A percentile compares a stretch with the other conserved stretches of the same genome.
phyloP scores from a whole-genome alignment of 2,888 invertebrate species.

The Reticulitermes lucifugus region DNA sequence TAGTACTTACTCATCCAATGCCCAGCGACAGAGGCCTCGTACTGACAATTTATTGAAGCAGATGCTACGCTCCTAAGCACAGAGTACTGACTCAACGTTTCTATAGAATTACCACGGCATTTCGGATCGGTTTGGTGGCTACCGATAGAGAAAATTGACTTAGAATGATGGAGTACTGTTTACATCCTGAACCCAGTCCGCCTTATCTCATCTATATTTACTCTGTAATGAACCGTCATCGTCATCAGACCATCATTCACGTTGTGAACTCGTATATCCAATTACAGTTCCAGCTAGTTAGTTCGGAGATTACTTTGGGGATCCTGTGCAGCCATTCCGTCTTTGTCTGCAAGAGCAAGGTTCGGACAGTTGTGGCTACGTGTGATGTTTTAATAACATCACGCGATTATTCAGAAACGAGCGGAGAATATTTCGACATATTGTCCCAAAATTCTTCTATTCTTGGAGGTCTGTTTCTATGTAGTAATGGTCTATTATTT shows the following conservation, averaged over 20 bases:
- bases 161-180: not conserved
- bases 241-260: not conserved
- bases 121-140: not conserved
- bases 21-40: too few species aligned
- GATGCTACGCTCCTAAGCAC: too few species aligned
- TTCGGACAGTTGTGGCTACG: not conserved
- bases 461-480: too few species aligned
- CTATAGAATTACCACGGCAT: not conserved
- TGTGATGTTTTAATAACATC: not conserved
- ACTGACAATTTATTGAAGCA: too few species aligned
- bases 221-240: not conserved
- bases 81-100: not conserved
- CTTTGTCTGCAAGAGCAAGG: not conserved
- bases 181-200: not conserved
- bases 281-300: conserved; percentile 4
- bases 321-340: not conserved
- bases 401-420: too few species aligned
- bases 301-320: not conserved
- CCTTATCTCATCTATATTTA: not conserved
- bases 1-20: too few species aligned
- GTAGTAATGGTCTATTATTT: too few species aligned
- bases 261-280: not conserved
- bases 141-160: not conserved
- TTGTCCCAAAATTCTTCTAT: too few species aligned
- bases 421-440: too few species aligned